A percentile compares a stretch with the other conserved stretches of the same genome.
These are phyloP conservation scores for Cotesia vestalis DNA, from an alignment of 1,140 invertebrate genomes.

Conservation along the genomic window DNA sequence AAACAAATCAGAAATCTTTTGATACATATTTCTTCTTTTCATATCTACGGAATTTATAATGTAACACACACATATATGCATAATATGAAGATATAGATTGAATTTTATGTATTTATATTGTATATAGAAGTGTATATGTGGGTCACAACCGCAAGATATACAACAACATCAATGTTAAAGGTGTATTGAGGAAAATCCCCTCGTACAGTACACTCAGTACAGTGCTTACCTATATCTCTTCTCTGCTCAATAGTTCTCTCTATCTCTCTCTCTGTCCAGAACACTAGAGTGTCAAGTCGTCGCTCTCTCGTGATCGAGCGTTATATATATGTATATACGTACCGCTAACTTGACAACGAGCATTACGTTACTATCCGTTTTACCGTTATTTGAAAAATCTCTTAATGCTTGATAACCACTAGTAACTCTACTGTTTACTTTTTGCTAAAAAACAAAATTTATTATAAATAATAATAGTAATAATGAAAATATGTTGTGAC, in stretches of 20 bases:
- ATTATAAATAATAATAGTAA: too few relatives aligned
- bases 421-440: neutral
- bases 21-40: neutral
- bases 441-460: neutral
- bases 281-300: conserved; percentile 13
- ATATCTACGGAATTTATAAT: too few relatives aligned
- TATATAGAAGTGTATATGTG: conserved; percentile 16
- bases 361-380: conserved; percentile 39
- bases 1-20: conserved; percentile 10
- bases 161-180: neutral
- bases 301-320: conserved; percentile 24
- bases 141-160: conserved; percentile 12
- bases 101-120: too few relatives aligned
- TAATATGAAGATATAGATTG: too few relatives aligned
- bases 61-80: neutral
- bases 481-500: neutral
- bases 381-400: conserved; percentile 39
- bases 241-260: neutral
- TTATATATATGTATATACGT: conserved; percentile 6
- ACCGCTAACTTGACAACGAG: conserved; percentile 24
- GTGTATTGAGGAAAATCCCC: conserved; percentile 21
- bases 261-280: conserved; percentile 5
- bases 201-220: neutral
- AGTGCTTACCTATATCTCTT: neutral
- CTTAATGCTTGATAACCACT: conserved; percentile 11